Evolutionary conservation across 2,888 invertebrate species (phyloP).

Genomic region (Lycocerus yunnanus): DNA sequence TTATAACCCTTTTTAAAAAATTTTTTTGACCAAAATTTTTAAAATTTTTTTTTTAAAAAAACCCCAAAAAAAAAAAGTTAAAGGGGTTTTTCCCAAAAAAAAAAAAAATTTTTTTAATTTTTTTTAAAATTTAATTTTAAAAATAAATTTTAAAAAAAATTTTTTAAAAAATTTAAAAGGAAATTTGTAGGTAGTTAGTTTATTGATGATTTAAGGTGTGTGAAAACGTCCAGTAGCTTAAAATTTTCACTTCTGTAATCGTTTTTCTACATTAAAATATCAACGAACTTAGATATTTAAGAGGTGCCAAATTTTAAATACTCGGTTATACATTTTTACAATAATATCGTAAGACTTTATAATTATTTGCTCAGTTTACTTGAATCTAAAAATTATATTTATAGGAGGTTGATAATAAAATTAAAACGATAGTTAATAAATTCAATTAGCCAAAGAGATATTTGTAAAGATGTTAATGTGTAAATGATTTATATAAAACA

Average conservation of each 20-base stretch:
- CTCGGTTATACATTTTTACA: slow-evolving; percentile 8
- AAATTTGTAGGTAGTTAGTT: too few relatives aligned
- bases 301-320: slow-evolving; percentile 16
- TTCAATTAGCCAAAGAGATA: slow-evolving; percentile 29
- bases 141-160: too few relatives aligned
- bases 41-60: too few relatives aligned
- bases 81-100: too few relatives aligned
- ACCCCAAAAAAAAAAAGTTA: too few relatives aligned
- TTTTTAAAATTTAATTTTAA: too few relatives aligned
- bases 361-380: neutral
- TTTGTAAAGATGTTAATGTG: slow-evolving; percentile 24
- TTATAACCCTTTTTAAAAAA: too few relatives aligned
- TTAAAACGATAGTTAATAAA: slow-evolving; percentile 11
- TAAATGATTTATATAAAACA: slow-evolving; percentile 16
- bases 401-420: neutral
- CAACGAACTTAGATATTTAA: neutral
- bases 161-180: too few relatives aligned
- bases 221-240: neutral
- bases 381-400: neutral
- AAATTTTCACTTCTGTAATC: neutral
- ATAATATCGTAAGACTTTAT: neutral
- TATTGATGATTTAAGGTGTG: neutral
- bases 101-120: too few relatives aligned
- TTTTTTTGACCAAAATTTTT: too few relatives aligned
- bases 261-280: neutral